These are phyloP conservation scores for Menura novaehollandiae DNA, from an alignment of 2,113 vertebrate genomes.

Conservation along the genomic window DNA sequence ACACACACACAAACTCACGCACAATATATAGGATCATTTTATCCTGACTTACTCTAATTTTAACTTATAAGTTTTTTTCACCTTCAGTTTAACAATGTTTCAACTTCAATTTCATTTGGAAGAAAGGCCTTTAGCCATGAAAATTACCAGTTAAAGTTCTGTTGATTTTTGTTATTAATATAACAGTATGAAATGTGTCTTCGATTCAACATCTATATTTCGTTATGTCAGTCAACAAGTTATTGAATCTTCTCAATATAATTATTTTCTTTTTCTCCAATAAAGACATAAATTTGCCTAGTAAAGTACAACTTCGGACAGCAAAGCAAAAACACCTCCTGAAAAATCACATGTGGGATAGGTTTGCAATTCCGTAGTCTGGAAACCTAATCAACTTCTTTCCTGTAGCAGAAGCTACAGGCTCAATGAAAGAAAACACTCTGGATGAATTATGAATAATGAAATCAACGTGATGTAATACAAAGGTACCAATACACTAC, in stretches of 20 bases:
- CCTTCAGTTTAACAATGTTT: not conserved
- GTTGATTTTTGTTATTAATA: not conserved
- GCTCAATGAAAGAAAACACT: not conserved
- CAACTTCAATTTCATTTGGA: not conserved
- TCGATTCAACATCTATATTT: not conserved
- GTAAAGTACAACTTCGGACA: not conserved
- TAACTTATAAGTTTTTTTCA: not conserved
- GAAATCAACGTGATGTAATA: not conserved
- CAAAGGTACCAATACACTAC: not conserved
- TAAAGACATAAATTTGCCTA: not conserved
- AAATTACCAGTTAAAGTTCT: not conserved
- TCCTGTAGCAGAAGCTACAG: not conserved
- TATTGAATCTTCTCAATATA: not conserved
- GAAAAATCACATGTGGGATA: not conserved
- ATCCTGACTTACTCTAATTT: slow-evolving; percentile 2
- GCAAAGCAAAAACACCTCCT: not conserved
- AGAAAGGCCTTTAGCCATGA: not conserved
- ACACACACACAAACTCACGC: not conserved
- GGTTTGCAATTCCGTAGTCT: not conserved
- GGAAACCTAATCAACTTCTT: not conserved
- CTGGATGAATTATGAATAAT: not conserved
- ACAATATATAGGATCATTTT: not conserved
- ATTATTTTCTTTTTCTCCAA: not conserved
- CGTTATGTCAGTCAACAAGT: not conserved
- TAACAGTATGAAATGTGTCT: not conserved